A percentile compares a stretch with the other conserved stretches of the same genome.
Evolutionary conservation across 2,888 invertebrate genomes (phyloP).

Genomic region (Volucella zonaria): DNA sequence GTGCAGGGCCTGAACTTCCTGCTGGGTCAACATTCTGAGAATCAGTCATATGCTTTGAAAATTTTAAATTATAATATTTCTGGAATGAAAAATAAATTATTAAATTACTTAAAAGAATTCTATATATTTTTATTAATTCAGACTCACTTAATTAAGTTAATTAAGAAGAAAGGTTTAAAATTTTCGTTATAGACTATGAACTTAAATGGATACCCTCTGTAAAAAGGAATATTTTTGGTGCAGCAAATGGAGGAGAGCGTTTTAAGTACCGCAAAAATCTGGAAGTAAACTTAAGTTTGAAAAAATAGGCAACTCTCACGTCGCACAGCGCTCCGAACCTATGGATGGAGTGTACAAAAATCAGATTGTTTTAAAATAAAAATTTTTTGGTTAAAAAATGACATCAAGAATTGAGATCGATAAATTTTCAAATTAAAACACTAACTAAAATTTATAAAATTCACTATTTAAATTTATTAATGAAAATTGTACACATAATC

Average conservation of each 20-base stretch:
- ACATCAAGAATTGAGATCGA: no score
- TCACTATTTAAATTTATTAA: no score
- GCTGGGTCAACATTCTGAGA: not conserved
- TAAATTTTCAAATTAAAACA: no score
- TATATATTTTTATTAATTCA: constrained; percentile 15
- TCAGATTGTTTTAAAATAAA: no score
- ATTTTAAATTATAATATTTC: constrained; percentile 25
- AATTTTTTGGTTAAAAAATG: no score
- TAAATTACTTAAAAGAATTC: constrained; percentile 25
- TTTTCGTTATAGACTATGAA: constrained; percentile 1
- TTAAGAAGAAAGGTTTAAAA: constrained; percentile 18
- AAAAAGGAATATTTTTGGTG: constrained; percentile 21
- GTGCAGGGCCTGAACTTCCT: constrained; percentile 10
- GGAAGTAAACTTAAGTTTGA: no score
- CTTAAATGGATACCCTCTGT: constrained; percentile 19
- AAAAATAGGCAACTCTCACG: no score
- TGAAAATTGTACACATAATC: no score
- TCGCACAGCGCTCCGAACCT: no score
- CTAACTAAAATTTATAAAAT: no score
- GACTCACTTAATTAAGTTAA: constrained; percentile 18
- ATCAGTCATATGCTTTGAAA: not conserved
- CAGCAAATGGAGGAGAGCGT: constrained; percentile 21
- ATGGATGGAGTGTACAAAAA: no score
- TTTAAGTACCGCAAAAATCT: constrained; percentile 21
- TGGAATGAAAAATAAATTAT: constrained; percentile 26